These are phyloP conservation scores for Mayetiola destructor DNA, from an alignment of 2,888 invertebrate species.

Conservation along the genomic window DNA sequence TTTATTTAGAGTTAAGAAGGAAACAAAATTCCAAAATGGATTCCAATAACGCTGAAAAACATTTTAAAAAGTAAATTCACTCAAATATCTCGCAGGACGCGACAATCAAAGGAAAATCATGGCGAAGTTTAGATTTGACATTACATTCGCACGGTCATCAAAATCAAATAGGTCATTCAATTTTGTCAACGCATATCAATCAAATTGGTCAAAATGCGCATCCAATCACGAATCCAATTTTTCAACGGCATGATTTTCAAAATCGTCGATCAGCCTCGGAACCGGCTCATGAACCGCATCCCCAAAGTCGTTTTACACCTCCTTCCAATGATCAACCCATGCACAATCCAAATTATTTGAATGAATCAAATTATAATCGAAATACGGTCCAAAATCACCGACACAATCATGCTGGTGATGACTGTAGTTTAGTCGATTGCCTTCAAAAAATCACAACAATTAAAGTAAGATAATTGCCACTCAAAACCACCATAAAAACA, in stretches of 20 bases:
- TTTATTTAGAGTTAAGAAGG: too few relatives aligned
- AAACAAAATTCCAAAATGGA: too few relatives aligned
- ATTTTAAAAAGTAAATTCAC: too few relatives aligned
- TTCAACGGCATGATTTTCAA: constrained; percentile 20
- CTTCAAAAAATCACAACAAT: constrained; percentile 26
- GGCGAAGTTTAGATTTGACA: constrained; percentile 21
- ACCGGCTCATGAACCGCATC: constrained; percentile 18
- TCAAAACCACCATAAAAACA: too few relatives aligned
- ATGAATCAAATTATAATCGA: background rate
- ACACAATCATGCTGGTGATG: constrained; percentile 6
- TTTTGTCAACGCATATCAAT: background rate
- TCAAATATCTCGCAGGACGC: constrained; percentile 25
- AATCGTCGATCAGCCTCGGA: constrained; percentile 21
- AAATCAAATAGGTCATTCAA: constrained; percentile 8
- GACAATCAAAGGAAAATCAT: constrained; percentile 20
- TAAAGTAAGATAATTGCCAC: constrained; percentile 30
- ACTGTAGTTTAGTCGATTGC: constrained; percentile 19
- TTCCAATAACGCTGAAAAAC: too few relatives aligned
- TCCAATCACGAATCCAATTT: constrained; percentile 4
- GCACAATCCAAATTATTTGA: constrained; percentile 6
- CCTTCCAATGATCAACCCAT: constrained; percentile 5
- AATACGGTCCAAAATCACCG: constrained; percentile 8
- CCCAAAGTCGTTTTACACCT: background rate
- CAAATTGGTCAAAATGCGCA: background rate
- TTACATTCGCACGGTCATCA: constrained; percentile 16